Percentiles rank a stretch among this genome's conserved stretches.
Evolutionary conservation across 1,140 invertebrate species (phyloP).

Genomic region (Wiebesia pumilae): DNA sequence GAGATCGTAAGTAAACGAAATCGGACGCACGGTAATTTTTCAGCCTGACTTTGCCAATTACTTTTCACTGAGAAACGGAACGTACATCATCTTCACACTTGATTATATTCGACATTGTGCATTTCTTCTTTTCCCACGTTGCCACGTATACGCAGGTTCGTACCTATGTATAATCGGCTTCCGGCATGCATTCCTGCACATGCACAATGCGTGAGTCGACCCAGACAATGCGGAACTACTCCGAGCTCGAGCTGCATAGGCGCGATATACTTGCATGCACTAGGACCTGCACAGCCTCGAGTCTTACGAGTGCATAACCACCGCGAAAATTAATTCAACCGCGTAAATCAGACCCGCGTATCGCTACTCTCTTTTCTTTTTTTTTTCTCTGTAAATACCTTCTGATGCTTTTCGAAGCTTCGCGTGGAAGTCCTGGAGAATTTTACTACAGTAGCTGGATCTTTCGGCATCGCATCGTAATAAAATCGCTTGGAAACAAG

Average conservation of each 20-base stretch:
- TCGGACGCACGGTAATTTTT: no score
- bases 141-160: no score
- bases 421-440: no score
- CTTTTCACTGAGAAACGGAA: slow-evolving; percentile 60
- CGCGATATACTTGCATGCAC: not conserved
- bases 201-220: slow-evolving; percentile 56
- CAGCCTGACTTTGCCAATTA: slow-evolving; percentile 55
- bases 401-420: not conserved
- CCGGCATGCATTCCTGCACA: slow-evolving; percentile 59
- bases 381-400: not conserved
- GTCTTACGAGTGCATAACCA: not conserved
- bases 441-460: not conserved
- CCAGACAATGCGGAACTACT: slow-evolving; percentile 28
- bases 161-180: not conserved
- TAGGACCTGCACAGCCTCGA: not conserved
- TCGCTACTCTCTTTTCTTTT: not conserved
- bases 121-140: slow-evolving; percentile 24
- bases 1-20: no score
- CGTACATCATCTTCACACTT: slow-evolving; percentile 63
- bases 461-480: no score
- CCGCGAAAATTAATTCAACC: slow-evolving; percentile 21
- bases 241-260: not conserved
- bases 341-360: not conserved
- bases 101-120: slow-evolving; percentile 60
- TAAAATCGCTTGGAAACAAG: not conserved